These are phyloP conservation scores for Platygyra sinensis DNA, from an alignment of 64 coral and sea anemone genomes.

Conservation along the genomic window DNA sequence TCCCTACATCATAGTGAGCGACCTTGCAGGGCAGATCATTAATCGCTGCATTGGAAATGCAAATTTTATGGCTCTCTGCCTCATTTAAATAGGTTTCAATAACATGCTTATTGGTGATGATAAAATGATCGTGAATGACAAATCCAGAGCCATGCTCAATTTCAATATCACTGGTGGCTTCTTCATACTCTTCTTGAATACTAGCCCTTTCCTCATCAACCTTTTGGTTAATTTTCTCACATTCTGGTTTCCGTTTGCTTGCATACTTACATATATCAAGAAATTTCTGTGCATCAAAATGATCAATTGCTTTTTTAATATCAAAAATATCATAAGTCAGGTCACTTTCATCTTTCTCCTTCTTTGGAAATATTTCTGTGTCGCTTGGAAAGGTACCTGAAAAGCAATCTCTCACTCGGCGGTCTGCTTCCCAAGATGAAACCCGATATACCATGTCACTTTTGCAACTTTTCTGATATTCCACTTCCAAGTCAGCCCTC, in stretches of 20 bases:
- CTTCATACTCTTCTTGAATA: too few relatives aligned
- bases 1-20: too few relatives aligned
- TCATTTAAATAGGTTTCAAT: too few relatives aligned
- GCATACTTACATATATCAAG: background rate
- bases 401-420: slow-evolving; percentile 12
- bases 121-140: too few relatives aligned
- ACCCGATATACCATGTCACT: background rate
- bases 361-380: background rate
- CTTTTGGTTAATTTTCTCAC: background rate
- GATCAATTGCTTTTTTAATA: background rate
- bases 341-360: too few relatives aligned
- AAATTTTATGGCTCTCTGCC: too few relatives aligned
- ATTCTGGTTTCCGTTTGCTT: background rate
- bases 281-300: background rate
- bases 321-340: slow-evolving; percentile 7
- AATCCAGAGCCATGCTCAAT: too few relatives aligned
- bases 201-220: background rate
- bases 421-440: background rate
- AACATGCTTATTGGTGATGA: too few relatives aligned
- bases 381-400: background rate
- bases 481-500: background rate
- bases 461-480: background rate
- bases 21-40: too few relatives aligned
- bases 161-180: too few relatives aligned
- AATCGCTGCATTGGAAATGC: too few relatives aligned